Conservation (phyloP, 1,140 invertebrate genomes). For the Achroia grisella region DNA sequence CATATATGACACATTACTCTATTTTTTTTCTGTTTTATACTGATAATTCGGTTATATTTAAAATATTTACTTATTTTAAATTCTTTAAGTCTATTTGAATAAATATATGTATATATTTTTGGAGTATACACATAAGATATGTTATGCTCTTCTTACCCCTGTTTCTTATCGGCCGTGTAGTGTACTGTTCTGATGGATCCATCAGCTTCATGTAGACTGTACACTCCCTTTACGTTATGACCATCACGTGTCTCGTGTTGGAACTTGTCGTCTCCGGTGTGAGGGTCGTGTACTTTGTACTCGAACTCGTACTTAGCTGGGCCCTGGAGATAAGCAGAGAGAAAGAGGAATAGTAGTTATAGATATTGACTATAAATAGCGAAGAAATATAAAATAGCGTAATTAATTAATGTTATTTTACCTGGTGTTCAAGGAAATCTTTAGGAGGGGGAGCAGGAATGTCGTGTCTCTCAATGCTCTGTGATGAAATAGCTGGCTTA, state of each 20-base stretch:
- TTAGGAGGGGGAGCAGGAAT: constrained; percentile 18
- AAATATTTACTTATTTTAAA: neutral
- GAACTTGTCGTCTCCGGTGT: constrained; percentile 28
- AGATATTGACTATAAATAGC: neutral
- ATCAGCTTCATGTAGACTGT: constrained; percentile 34
- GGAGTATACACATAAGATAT: neutral
- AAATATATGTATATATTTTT: too few species aligned
- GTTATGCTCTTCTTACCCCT: constrained; percentile 2
- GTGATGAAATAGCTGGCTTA: constrained; percentile 14
- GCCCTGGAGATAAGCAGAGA: neutral
- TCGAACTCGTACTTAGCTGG: constrained; percentile 47
- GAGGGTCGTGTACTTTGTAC: constrained; percentile 47
- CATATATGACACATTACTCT: too few species aligned
- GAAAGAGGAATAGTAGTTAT: neutral
- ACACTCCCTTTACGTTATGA: constrained; percentile 23
- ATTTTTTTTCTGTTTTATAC: too few species aligned
- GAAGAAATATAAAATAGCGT: neutral
- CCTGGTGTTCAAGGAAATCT: constrained; percentile 11
- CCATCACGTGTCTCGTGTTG: constrained; percentile 16
- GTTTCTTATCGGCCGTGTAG: constrained; percentile 30
- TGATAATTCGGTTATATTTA: neutral
- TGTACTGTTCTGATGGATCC: constrained; percentile 35
- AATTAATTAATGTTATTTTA: constrained; percentile 1
- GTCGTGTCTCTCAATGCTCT: constrained; percentile 20
- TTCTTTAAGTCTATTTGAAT: neutral